A percentile compares a stretch with the other conserved stretches of the same genome.
These are phyloP conservation scores for Amazonetta brasiliensis DNA, from an alignment of 2,797 vertebrate species.

Conservation along the genomic window DNA sequence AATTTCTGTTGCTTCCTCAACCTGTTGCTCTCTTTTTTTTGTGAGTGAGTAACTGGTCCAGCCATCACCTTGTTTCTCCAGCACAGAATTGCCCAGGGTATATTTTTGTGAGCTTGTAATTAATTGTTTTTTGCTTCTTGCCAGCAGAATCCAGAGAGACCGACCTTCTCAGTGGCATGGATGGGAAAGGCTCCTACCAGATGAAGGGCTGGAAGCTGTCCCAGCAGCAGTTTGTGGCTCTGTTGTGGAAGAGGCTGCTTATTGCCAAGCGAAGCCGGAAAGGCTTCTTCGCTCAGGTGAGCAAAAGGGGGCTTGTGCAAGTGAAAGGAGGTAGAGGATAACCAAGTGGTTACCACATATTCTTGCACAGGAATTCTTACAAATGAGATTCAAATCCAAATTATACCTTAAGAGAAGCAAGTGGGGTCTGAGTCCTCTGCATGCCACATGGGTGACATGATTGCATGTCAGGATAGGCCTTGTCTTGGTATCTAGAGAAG, in stretches of 20 bases:
- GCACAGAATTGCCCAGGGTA: not conserved
- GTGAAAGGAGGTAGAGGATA: not conserved
- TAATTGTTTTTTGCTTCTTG: conserved; percentile 17
- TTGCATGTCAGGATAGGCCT: not conserved
- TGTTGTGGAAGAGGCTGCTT: conserved; percentile 96
- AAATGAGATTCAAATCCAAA: not conserved
- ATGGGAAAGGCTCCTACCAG: conserved; percentile 96
- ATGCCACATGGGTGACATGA: not conserved
- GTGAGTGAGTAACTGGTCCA: not conserved
- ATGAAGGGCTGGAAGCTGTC: conserved; percentile 96
- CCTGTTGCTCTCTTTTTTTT: fast-evolving
- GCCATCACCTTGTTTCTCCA: not conserved
- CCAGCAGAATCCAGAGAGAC: conserved; percentile 94
- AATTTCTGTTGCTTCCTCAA: not conserved
- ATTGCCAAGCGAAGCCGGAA: conserved; percentile 94
- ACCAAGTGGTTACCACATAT: not conserved
- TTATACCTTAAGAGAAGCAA: not conserved
- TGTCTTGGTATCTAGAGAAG: not conserved
- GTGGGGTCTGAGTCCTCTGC: not conserved
- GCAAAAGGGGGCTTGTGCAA: not conserved
- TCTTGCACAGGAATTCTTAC: not conserved
- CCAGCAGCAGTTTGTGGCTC: conserved; percentile 93
- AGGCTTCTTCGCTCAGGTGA: conserved; percentile 97
- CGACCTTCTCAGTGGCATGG: conserved; percentile 92
- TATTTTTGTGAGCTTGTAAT: not conserved